Percentiles rank a stretch among this genome's conserved stretches.
Evolutionary conservation across 64 coral and sea anemone species (phyloP).

Genomic region (Dendronephthya gigantea): DNA sequence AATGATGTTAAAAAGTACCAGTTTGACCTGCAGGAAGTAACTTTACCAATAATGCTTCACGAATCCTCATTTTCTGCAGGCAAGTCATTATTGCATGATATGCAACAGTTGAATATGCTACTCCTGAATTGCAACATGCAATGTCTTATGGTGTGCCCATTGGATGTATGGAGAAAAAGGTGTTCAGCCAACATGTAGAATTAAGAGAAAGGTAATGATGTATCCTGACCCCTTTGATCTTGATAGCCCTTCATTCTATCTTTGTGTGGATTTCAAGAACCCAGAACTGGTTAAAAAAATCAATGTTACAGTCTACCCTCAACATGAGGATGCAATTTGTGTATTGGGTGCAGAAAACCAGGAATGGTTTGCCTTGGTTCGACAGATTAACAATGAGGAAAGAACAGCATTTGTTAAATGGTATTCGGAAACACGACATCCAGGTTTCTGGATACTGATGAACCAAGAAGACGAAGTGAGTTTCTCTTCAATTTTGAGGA

Average conservation of each 20-base stretch:
- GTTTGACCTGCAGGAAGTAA: neutral
- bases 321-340: conserved; percentile 25
- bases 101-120: neutral
- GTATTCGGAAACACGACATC: conserved; percentile 38
- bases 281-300: conserved; percentile 28
- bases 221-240: conserved; percentile 43
- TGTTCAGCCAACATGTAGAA: conserved; percentile 23
- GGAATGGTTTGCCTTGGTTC: conserved; percentile 36
- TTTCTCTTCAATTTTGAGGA: conserved; percentile 35
- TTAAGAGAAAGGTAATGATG: conserved; percentile 40
- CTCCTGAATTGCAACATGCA: neutral
- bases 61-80: neutral
- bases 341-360: conserved; percentile 37
- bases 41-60: neutral
- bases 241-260: conserved; percentile 31
- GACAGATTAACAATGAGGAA: neutral
- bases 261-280: conserved; percentile 44
- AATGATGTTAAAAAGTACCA: neutral
- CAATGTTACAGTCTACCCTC: conserved; percentile 33
- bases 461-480: conserved; percentile 20
- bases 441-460: conserved; percentile 35
- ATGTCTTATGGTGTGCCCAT: neutral
- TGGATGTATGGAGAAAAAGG: conserved; percentile 1
- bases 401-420: conserved; percentile 33
- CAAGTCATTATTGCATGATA: neutral